phyloP scores from a whole-genome alignment of 2,797 vertebrate species.

The Lagocephalus sceleratus region DNA sequence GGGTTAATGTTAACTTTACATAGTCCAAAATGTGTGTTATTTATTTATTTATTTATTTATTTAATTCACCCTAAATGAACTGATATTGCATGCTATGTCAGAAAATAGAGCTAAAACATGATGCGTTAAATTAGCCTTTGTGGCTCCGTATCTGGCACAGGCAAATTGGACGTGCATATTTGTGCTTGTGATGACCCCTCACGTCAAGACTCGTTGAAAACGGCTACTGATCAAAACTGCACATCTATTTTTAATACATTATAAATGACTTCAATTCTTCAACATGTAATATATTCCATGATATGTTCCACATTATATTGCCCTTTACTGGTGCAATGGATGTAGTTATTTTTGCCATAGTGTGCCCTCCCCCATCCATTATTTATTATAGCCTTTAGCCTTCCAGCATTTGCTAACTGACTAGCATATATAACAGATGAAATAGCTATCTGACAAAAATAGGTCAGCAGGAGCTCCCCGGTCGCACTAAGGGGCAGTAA shows the following conservation, averaged over 20 bases:
- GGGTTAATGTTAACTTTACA: no score
- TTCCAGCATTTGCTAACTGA: constrained; percentile 31
- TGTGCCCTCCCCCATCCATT: constrained; percentile 34
- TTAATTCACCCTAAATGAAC: neutral
- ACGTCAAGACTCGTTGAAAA: no score
- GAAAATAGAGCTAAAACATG: no score
- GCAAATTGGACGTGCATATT: no score
- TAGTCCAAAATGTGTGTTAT: no score
- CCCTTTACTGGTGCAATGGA: constrained; percentile 5
- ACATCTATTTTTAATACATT: no score
- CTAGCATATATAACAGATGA: constrained; percentile 33
- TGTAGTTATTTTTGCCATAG: constrained; percentile 24
- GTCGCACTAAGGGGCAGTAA: constrained; percentile 14
- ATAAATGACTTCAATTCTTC: neutral
- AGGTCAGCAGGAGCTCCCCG: constrained; percentile 34
- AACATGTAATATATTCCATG: constrained; percentile 1
- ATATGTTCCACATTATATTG: constrained; percentile 1
- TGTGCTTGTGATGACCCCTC: no score
- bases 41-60: no score
- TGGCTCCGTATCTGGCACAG: no score
- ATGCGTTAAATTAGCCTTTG: no score
- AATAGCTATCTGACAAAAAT: constrained; percentile 31
- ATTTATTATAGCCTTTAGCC: constrained; percentile 49
- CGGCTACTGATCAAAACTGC: no score
- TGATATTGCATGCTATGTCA: neutral